phyloP scores from a whole-genome alignment of 2,797 vertebrate genomes.

The Glossophaga mutica region DNA sequence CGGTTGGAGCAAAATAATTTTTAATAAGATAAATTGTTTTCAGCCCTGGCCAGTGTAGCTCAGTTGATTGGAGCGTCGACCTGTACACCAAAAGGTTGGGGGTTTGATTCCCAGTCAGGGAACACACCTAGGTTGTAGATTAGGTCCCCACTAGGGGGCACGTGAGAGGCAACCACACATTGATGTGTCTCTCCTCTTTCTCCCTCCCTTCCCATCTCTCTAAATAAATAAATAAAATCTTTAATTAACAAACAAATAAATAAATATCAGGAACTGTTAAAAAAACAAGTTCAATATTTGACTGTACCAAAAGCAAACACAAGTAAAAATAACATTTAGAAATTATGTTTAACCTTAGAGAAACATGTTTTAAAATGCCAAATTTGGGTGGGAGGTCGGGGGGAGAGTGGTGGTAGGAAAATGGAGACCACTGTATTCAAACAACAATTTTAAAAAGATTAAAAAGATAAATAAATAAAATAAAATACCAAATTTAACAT shows the following conservation, averaged over 20 bases:
- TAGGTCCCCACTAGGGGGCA: no score
- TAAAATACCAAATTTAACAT: neutral
- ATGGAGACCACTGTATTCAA: no score
- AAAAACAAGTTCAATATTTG: slow-evolving; percentile 35
- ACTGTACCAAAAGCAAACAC: slow-evolving; percentile 39
- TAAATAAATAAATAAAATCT: no score
- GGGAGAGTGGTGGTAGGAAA: no score
- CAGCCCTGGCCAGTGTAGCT: neutral
- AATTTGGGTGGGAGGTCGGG: neutral
- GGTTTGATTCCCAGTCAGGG: neutral
- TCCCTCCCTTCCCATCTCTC: no score
- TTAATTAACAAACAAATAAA: no score
- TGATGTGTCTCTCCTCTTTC: no score
- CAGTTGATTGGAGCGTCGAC: neutral
- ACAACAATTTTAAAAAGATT: no score
- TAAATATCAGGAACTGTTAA: slow-evolving; percentile 47
- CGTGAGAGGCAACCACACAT: no score
- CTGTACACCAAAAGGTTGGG: neutral
- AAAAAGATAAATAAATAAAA: no score
- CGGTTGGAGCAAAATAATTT: neutral
- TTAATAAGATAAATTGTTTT: neutral
- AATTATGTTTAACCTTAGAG: neutral
- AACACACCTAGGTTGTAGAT: neutral
- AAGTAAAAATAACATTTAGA: slow-evolving; percentile 45
- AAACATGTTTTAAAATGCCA: slow-evolving; percentile 29